These are phyloP conservation scores for Pogonocichla stellata DNA, from an alignment of 2,113 vertebrate species.

Conservation along the genomic window DNA sequence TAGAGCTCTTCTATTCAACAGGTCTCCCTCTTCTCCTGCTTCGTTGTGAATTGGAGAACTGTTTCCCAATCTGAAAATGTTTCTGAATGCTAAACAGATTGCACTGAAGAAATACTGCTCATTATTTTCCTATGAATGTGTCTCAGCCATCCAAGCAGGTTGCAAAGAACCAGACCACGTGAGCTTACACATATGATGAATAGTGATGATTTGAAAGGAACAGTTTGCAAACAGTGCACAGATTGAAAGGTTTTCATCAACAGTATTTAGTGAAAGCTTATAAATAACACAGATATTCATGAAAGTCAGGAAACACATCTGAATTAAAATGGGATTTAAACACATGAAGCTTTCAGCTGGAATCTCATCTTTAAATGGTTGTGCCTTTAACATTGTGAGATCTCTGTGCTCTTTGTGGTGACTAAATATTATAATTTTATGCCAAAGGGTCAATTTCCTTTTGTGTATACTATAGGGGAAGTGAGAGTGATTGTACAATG, in stretches of 20 bases:
- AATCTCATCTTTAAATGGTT: background rate
- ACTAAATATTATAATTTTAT: background rate
- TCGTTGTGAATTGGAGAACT: background rate
- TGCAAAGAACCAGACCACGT: conserved; percentile 1
- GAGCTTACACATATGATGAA: conserved; percentile 25
- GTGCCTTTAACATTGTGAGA: background rate
- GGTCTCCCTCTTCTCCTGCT: background rate
- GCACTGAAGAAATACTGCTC: background rate
- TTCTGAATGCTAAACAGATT: conserved; percentile 43
- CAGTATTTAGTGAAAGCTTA: background rate
- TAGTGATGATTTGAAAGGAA: conserved; percentile 38
- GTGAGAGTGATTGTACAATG: background rate
- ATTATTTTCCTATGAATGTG: conserved; percentile 20
- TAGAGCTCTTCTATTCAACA: conserved; percentile 33
- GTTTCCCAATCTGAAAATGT: background rate
- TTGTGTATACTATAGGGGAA: background rate
- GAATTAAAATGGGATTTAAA: conserved; percentile 4
- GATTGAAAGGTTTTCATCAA: conserved; percentile 45
- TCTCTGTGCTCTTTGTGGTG: background rate
- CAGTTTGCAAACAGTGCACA: conserved; percentile 46
- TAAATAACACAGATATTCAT: conserved; percentile 26
- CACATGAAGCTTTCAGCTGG: background rate
- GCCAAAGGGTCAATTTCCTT: background rate
- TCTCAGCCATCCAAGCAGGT: background rate
- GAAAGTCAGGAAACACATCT: background rate